Conservation (phyloP, 2,113 vertebrate genomes). For the mouse (Mus musculus) region DNA sequence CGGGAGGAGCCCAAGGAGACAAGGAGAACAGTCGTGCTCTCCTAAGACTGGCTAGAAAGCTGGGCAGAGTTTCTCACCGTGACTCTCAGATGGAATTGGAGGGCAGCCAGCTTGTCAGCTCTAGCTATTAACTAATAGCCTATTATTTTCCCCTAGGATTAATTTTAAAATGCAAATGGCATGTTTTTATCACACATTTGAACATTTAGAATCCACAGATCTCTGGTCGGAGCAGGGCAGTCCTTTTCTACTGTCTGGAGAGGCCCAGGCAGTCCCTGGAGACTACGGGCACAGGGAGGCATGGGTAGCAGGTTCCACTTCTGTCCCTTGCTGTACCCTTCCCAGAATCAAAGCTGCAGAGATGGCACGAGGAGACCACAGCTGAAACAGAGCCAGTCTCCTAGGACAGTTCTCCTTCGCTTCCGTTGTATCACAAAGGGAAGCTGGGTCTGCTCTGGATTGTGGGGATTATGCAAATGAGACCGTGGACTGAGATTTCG, state of each 20-base stretch:
- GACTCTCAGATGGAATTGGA: slow-evolving; percentile 79
- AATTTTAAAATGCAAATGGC: slow-evolving; percentile 82
- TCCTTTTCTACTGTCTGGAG: slow-evolving; percentile 63
- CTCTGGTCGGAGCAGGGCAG: slow-evolving; percentile 72
- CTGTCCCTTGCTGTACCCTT: not conserved
- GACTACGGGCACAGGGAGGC: not conserved
- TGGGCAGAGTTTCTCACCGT: slow-evolving; percentile 74
- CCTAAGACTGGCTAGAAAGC: not conserved
- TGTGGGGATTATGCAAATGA: slow-evolving; percentile 81
- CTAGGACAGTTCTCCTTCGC: slow-evolving; percentile 43
- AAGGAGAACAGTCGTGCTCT: not conserved
- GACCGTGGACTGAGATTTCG: slow-evolving; percentile 60
- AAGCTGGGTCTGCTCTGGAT: slow-evolving; percentile 72
- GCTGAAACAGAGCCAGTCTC: slow-evolving; percentile 71
- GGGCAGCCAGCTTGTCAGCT: slow-evolving; percentile 83
- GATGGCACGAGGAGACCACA: not conserved
- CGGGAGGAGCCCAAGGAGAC: slow-evolving; percentile 40
- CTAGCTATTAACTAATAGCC: slow-evolving; percentile 86
- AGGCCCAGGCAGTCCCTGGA: not conserved
- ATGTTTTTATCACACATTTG: slow-evolving; percentile 82
- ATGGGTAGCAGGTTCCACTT: not conserved
- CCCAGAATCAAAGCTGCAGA: not conserved
- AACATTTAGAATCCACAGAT: slow-evolving; percentile 76
- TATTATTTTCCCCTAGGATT: slow-evolving; percentile 83
- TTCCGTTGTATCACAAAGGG: slow-evolving; percentile 72